A percentile compares a stretch with the other conserved stretches of the same genome.
These are phyloP conservation scores for Sinopyrophorus schimmeli DNA, from an alignment of 2,888 invertebrate species.

Conservation along the genomic window DNA sequence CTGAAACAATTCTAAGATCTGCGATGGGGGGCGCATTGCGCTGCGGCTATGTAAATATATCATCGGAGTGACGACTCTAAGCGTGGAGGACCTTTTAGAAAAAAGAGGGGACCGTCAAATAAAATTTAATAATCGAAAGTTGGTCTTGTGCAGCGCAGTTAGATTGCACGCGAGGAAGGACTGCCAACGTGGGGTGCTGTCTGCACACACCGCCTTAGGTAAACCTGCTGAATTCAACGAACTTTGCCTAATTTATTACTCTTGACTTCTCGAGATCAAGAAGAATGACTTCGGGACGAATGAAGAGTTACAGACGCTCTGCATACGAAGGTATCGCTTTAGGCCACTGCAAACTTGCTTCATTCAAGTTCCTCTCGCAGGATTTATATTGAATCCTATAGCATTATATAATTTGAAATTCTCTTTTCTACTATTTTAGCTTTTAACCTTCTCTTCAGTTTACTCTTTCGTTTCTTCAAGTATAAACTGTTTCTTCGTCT, in stretches of 20 bases:
- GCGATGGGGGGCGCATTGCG: conserved; percentile 12
- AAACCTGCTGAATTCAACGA: conserved; percentile 42
- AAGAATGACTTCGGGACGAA: conserved; percentile 47
- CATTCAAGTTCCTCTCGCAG: conserved; percentile 38
- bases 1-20: conserved; percentile 14
- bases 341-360: conserved; percentile 35
- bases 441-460: too few species aligned
- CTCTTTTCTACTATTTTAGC: conserved; percentile 15
- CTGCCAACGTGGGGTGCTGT: conserved; percentile 13
- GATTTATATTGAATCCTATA: conserved; percentile 40
- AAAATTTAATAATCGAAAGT: conserved; percentile 15
- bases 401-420: conserved; percentile 28
- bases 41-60: conserved; percentile 21
- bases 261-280: conserved; percentile 45
- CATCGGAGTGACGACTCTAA: conserved; percentile 10
- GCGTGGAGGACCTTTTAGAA: conserved; percentile 8
- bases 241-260: conserved; percentile 46
- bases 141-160: conserved; percentile 6
- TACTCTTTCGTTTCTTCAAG: background rate
- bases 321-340: conserved; percentile 35
- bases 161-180: conserved; percentile 23
- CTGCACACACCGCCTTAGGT: conserved; percentile 36
- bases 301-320: conserved; percentile 44
- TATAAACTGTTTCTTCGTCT: too few species aligned
- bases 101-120: too few species aligned